Base-by-base conservation (phyloP, 2,888 invertebrate species). In the Andrena hattorfiana region DNA sequence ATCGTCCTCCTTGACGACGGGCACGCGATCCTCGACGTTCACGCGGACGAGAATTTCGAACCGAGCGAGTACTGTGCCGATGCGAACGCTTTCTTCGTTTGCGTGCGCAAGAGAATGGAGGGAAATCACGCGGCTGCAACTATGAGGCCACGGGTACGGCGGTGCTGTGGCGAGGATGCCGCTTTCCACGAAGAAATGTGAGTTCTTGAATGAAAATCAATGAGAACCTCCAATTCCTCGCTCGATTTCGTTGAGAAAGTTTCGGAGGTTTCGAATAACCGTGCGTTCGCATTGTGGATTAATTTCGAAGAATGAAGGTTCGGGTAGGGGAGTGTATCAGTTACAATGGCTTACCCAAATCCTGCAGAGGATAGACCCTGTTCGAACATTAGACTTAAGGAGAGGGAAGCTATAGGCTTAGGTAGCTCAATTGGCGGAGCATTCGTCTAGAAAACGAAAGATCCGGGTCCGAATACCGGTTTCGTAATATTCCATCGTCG, bases 111-210 rank as follows among this genome's bases (percentile, higher is more conserved):
- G 28, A 94, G 94, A 81, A 94, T 94, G 86, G 85, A 91, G 71
- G 89, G 87, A 35, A 89, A 89, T 63, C 88, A 90, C 23, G 91
- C 92, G 5, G 93, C 92, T 2, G 94, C 94, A 85, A 93, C 94
- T 73, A 91, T 91, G 90, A 94, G 90, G 85, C 92, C 93, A 42
- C 91, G 90, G 85, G 92, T 95, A 54, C 94, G 95, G 91, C 97
- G 97, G 93, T 98, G 98, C 91, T 98, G 98, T 92, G 96, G 96
- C 2, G 94, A 95, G 69, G 95, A 95, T 67, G 96, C 95, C 8
- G 95, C 95, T 69, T 97, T 96, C 89, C 95, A 95, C 92, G 96
- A 95, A 92, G 94, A 90, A 77, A 95, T 94, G 90, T 94, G 91
- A 92, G 95, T 94, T 85, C 96, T 42, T 42, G 4, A 16, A 42